phyloP scores from a whole-genome alignment of 2,113 vertebrate species.

The Taxidea taxus region DNA sequence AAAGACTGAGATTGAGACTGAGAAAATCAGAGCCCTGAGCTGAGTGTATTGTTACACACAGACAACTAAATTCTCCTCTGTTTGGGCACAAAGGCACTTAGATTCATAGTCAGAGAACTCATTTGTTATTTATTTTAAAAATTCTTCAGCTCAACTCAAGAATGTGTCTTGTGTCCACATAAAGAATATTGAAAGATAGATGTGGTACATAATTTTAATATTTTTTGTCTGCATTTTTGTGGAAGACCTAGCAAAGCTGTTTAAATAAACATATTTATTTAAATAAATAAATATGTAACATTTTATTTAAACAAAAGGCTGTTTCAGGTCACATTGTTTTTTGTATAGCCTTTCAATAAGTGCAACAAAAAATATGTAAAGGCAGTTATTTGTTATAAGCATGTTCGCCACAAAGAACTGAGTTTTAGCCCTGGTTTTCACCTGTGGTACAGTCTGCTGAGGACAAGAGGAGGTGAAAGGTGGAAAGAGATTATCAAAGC shows the following conservation, averaged over 20 bases:
- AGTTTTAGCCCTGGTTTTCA: not conserved
- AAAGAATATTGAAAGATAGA: conserved; percentile 1
- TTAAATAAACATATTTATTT: not conserved
- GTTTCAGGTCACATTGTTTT: conserved; percentile 21
- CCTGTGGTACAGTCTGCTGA: not conserved
- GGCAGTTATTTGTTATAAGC: not conserved
- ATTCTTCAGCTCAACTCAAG: not conserved
- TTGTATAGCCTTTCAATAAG: not conserved
- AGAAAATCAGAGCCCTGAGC: not conserved
- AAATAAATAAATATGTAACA: not conserved
- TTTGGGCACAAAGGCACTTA: conserved; percentile 30
- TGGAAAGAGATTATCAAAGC: not conserved
- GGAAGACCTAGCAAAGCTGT: not conserved
- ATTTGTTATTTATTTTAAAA: not conserved
- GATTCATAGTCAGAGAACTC: not conserved
- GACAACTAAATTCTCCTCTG: not conserved
- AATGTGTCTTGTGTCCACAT: not conserved
- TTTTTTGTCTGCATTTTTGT: not conserved
- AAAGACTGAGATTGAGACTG: not conserved
- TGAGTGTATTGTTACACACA: not conserved
- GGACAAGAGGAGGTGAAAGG: not conserved
- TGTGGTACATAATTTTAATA: conserved; percentile 16
- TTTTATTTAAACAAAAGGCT: conserved; percentile 2
- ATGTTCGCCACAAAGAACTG: not conserved
- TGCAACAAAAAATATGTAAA: not conserved